Conservation (phyloP, 2,113 vertebrate species). For the Gavia stellata region DNA sequence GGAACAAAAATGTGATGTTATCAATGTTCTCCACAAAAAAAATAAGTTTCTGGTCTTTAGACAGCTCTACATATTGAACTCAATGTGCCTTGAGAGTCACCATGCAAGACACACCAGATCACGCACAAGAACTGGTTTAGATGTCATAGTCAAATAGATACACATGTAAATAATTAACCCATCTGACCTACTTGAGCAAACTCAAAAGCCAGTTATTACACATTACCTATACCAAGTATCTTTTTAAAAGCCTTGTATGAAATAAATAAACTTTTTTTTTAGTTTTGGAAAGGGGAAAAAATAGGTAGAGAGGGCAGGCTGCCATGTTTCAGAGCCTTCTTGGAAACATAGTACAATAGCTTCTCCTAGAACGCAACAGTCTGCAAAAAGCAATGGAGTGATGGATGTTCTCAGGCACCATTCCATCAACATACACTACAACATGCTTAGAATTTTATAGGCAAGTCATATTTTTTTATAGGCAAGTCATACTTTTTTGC, state of each 20-base stretch:
- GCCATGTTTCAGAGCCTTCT: neutral
- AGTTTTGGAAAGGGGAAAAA: neutral
- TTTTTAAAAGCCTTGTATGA: neutral
- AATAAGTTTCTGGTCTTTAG: neutral
- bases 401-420: neutral
- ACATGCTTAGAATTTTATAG: neutral
- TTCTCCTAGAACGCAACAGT: neutral
- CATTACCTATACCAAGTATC: neutral
- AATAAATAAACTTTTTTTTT: neutral
- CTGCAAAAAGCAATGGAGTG: neutral
- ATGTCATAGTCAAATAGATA: slow-evolving; percentile 42
- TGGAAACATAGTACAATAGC: neutral
- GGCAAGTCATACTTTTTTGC: no score
- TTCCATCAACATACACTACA: neutral
- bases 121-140: neutral
- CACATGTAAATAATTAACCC: slow-evolving; percentile 58
- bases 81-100: neutral
- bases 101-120: neutral
- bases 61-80: neutral
- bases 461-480: neutral
- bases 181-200: slow-evolving; percentile 33
- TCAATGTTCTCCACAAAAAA: neutral
- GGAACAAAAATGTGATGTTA: neutral
- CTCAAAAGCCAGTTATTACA: neutral
- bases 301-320: neutral